These are phyloP conservation scores for Lamproptera curius DNA, from an alignment of 2,888 invertebrate genomes.

Conservation along the genomic window DNA sequence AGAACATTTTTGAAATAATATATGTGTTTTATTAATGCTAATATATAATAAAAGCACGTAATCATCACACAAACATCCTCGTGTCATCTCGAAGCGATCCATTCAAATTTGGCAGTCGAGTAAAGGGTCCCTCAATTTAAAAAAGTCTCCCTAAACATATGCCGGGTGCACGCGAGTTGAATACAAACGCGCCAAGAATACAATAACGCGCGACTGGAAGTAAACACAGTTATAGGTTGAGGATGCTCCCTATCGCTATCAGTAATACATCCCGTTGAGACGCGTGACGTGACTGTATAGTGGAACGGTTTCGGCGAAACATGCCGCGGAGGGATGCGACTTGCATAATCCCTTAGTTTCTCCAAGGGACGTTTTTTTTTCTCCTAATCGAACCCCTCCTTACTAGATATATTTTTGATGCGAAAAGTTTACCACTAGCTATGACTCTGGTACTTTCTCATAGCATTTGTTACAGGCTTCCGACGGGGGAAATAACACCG, in stretches of 20 bases:
- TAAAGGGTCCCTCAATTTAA: conserved; percentile 57
- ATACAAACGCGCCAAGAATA: conserved; percentile 64
- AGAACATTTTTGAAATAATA: too few relatives aligned
- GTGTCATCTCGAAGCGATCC: conserved; percentile 4
- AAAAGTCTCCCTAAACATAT: conserved; percentile 64
- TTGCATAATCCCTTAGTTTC: conserved; percentile 52
- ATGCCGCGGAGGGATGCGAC: conserved; percentile 52
- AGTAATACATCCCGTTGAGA: conserved; percentile 64
- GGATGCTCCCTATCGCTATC: conserved; percentile 48
- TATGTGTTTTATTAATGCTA: too few relatives aligned
- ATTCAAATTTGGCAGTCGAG: conserved; percentile 31
- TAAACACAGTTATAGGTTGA: conserved; percentile 47
- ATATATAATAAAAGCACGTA: too few relatives aligned
- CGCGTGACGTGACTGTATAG: conserved; percentile 58
- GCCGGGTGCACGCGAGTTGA: conserved; percentile 57
- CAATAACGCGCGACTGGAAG: conserved; percentile 61
- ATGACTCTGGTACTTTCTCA: too few relatives aligned
- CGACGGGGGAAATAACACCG: too few relatives aligned
- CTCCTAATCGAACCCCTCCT: too few relatives aligned
- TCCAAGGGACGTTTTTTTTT: too few relatives aligned
- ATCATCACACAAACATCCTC: too few relatives aligned
- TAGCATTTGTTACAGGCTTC: too few relatives aligned
- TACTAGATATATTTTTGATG: too few relatives aligned
- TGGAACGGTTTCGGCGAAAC: conserved; percentile 51
- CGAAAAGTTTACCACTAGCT: too few relatives aligned